Conservation (phyloP, 2,888 invertebrate genomes). For the Papilio demoleus region DNA sequence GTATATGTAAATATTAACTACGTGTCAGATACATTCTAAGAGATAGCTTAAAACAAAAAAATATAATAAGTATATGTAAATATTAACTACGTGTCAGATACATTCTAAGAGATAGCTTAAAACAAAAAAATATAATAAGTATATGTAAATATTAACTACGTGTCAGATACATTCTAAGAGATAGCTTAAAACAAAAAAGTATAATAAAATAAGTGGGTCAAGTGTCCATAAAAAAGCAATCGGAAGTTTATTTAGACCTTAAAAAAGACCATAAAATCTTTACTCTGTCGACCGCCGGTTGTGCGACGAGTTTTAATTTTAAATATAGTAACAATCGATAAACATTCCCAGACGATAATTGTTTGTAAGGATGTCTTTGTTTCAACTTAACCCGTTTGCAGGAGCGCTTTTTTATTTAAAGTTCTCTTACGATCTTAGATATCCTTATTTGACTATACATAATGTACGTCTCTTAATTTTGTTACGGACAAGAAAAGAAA, state of each 20-base stretch:
- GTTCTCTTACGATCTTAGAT: too few species aligned
- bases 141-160: neutral
- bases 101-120: neutral
- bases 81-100: neutral
- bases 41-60: neutral
- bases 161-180: neutral
- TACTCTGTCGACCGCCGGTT: neutral
- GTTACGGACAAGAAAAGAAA: too few species aligned
- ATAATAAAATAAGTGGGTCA: slow-evolving; percentile 20
- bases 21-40: neutral
- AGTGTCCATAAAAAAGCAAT: slow-evolving; percentile 35
- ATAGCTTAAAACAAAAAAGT: neutral
- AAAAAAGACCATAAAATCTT: slow-evolving; percentile 31
- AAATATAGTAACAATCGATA: slow-evolving; percentile 8
- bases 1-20: neutral
- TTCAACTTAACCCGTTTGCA: too few species aligned
- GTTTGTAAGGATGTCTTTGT: too few species aligned
- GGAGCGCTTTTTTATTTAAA: too few species aligned
- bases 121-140: too few species aligned
- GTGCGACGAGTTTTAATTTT: slow-evolving; percentile 16
- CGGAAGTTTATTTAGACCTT: slow-evolving; percentile 34
- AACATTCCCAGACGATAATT: too few species aligned
- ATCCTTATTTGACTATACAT: too few species aligned
- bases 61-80: neutral
- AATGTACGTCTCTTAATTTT: too few species aligned